phyloP scores from a whole-genome alignment of 2,888 invertebrate species.

The Diogma glabrata region DNA sequence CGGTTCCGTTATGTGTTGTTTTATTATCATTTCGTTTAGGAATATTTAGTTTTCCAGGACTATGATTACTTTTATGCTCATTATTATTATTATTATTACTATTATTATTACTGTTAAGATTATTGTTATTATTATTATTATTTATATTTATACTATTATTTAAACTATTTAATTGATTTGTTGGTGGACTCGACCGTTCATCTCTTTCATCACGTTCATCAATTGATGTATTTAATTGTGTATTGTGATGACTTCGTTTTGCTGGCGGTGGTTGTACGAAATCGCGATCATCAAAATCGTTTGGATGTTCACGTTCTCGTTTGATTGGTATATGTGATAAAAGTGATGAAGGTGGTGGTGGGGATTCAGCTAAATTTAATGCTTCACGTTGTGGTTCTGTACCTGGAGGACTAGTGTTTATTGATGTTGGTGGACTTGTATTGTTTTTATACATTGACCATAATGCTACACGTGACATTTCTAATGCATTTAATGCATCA shows the following conservation, averaged over 20 bases:
- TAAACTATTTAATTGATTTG: conserved; percentile 2
- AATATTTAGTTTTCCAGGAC: no score
- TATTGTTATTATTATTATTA: conserved; percentile 5
- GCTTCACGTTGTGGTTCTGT: conserved; percentile 53
- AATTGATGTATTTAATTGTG: conserved; percentile 1
- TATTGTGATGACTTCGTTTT: conserved; percentile 33
- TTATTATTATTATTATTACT: conserved; percentile 2
- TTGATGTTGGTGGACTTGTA: conserved; percentile 39
- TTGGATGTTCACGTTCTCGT: conserved; percentile 36
- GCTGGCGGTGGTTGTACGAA: conserved; percentile 47
- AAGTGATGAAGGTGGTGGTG: conserved; percentile 33
- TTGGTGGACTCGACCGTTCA: conserved; percentile 4
- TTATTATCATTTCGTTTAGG: neutral
- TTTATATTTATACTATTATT: conserved; percentile 6
- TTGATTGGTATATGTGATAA: conserved; percentile 37
- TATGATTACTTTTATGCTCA: neutral
- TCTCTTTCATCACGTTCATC: conserved; percentile 12
- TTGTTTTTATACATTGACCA: conserved; percentile 75
- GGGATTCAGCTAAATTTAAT: conserved; percentile 64
- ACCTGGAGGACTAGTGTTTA: conserved; percentile 35
- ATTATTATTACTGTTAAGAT: conserved; percentile 3
- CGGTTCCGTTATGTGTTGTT: no score
- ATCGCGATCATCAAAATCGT: conserved; percentile 31
- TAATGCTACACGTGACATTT: conserved; percentile 66
- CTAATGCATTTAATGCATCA: conserved; percentile 54